Conservation (phyloP, 2,888 invertebrate species). For the Orchesellides sinensis region DNA sequence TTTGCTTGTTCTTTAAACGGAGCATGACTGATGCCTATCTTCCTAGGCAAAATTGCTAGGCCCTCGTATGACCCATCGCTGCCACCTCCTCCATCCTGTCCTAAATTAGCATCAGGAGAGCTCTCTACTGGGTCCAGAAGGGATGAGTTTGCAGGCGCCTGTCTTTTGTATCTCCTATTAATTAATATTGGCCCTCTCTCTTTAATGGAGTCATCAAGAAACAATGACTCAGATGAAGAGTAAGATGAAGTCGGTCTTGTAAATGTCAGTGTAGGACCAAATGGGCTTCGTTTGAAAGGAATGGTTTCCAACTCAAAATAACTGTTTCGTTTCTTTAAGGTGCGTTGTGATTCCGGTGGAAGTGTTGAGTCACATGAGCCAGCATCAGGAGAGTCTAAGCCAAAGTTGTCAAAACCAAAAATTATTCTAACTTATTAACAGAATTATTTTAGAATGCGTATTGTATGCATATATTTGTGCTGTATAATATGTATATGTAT, state of each 20-base stretch:
- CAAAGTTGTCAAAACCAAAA: neutral
- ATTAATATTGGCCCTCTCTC: neutral
- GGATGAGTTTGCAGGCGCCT: no score
- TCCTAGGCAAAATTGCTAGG: constrained; percentile 19
- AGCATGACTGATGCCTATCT: neutral
- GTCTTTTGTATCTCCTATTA: neutral
- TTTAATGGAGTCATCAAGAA: no score
- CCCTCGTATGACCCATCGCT: neutral
- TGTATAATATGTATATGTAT: neutral
- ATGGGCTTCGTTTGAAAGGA: neutral
- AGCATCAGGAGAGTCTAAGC: neutral
- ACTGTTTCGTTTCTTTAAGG: constrained; percentile 4
- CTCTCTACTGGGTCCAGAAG: no score
- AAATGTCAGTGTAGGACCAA: neutral
- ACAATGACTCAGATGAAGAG: no score
- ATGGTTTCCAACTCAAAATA: neutral
- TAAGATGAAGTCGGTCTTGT: no score
- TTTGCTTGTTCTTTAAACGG: neutral
- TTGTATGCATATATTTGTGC: no score
- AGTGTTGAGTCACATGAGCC: neutral
- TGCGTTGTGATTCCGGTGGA: neutral
- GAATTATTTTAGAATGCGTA: neutral
- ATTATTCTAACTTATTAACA: neutral
- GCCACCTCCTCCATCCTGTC: neutral
- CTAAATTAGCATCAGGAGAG: neutral